phyloP scores from a whole-genome alignment of 2,888 invertebrate species.

The Aricia artaxerxes region DNA sequence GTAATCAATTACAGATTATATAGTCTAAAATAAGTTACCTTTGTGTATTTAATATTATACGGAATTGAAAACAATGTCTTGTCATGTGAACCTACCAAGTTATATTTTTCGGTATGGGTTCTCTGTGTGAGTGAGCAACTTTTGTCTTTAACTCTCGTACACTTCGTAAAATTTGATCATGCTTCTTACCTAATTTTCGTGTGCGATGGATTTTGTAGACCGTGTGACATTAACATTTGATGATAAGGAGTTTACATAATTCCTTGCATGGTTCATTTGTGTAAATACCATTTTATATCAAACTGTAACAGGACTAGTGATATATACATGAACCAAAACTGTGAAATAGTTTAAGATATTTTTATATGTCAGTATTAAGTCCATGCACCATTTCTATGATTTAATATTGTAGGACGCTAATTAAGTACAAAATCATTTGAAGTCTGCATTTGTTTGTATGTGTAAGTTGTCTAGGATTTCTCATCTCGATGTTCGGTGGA shows the following conservation, averaged over 20 bases:
- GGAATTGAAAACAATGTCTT: conserved; percentile 52
- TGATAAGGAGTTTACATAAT: conserved; percentile 25
- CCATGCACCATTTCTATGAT: conserved; percentile 36
- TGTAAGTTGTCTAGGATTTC: conserved; percentile 34
- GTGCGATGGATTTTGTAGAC: conserved; percentile 9
- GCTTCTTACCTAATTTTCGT: conserved; percentile 12
- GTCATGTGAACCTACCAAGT: conserved; percentile 46
- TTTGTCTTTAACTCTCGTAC: neutral
- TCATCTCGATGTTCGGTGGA: conserved; percentile 40
- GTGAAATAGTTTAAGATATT: conserved; percentile 30
- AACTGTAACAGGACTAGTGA: conserved; percentile 12
- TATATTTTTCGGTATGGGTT: neutral
- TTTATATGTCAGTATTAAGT: conserved; percentile 39
- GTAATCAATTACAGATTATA: conserved; percentile 40
- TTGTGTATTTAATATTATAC: conserved; percentile 41
- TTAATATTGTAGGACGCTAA: conserved; percentile 38
- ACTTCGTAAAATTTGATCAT: neutral
- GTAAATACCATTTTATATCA: conserved; percentile 36
- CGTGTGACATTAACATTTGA: conserved; percentile 13
- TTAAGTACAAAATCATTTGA: conserved; percentile 37
- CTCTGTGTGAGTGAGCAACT: neutral
- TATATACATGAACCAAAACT: conserved; percentile 27
- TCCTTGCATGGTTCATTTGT: conserved; percentile 34
- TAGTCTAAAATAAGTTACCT: conserved; percentile 38
- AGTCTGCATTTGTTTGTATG: conserved; percentile 29